Evolutionary conservation across 53 echinoderm and acorn worm genomes (phyloP), one percentile per base, ranked within the genome.

Genomic region (Holothuria scabra): DNA sequence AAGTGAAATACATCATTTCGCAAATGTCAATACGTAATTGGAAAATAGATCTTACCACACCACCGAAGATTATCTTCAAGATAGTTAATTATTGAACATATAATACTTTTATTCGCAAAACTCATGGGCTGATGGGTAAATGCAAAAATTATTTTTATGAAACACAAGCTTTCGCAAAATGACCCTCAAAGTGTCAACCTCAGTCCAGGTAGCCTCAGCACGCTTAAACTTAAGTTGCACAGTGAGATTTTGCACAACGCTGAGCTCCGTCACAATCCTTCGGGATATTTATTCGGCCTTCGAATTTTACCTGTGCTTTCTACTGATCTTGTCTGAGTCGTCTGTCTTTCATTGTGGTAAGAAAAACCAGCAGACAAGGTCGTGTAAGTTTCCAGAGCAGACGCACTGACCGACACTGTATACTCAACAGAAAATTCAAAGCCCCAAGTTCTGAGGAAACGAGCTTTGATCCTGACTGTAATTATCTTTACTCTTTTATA

Each of bases 221-320:
- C 61, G 4, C 25, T 12, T 25, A 8, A 60, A 60, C 7, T 12
- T 12, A 8, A 60, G 12, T 60, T 60, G 12, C 8, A 60, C 61
- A 8, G 61, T 12, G 8, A 60, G 8, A 12, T 60, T 18, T 60
- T 60, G 61, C 13, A 12, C 12, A 0, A 12, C 61, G 0, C 16
- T 25, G n/a, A 25, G 7, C 61, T 60, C 61, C 16, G 16, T 8
- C 61, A 60, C 61, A 8, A 60, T 12, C 74, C 74, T 19, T 44
- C 74, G 18, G 74, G 74, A 72, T 46, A 72, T 22, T 72, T 24
- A 12, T 72, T 20, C 6, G 74, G 74, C 74, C 74, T 41, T 5
- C n/a, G 38, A 11, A 72, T 46, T 22, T 14, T 22, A 6, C 11
- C 21, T 5, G 74, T 34, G 7, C 5, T 21, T 20, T 14, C 44